These are phyloP conservation scores for Lysandra bellargus DNA, from an alignment of 2,888 invertebrate genomes.

Conservation along the genomic window DNA sequence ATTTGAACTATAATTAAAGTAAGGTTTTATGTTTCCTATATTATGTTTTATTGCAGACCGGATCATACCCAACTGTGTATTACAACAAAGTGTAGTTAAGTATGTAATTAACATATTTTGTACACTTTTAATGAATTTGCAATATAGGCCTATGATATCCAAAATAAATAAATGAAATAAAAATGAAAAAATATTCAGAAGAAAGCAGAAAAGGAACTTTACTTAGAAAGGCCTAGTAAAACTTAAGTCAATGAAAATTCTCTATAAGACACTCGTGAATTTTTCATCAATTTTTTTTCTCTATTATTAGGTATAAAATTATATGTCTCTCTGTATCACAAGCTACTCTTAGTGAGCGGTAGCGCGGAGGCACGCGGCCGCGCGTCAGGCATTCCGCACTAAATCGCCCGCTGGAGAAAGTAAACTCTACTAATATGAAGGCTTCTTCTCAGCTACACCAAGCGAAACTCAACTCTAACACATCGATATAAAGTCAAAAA, in stretches of 20 bases:
- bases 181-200: not conserved
- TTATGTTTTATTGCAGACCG: too few relatives aligned
- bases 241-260: not conserved
- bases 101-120: too few relatives aligned
- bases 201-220: not conserved
- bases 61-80: not conserved
- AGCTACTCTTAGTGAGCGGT: slow-evolving; percentile 42
- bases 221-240: too few relatives aligned
- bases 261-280: not conserved
- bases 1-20: too few relatives aligned
- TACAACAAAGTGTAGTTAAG: not conserved
- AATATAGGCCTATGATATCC: too few relatives aligned
- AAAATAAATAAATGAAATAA: too few relatives aligned
- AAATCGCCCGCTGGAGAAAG: slow-evolving; percentile 72
- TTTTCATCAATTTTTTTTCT: not conserved
- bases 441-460: slow-evolving; percentile 37
- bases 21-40: too few relatives aligned
- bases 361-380: slow-evolving; percentile 60
- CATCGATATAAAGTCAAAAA: slow-evolving; percentile 27
- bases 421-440: slow-evolving; percentile 59
- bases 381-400: slow-evolving; percentile 71
- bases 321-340: not conserved
- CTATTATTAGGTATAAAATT: not conserved
- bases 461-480: slow-evolving; percentile 34
- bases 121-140: too few relatives aligned